Conservation (phyloP, 2,888 invertebrate species). For the Allygus modestus region DNA sequence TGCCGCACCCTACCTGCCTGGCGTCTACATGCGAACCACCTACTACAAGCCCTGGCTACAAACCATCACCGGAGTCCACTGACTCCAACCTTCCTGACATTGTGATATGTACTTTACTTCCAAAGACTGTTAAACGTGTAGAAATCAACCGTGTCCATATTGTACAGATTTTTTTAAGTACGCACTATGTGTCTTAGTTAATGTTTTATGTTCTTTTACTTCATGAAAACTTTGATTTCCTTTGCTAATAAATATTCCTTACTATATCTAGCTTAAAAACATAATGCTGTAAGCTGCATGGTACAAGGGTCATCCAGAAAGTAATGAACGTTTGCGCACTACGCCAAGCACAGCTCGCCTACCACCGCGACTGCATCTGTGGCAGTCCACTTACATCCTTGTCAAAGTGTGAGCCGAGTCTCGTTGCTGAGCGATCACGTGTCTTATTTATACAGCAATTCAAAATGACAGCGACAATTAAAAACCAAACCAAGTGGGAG, state of each 20-base stretch:
- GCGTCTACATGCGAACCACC: slow-evolving; percentile 95
- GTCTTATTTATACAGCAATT: no score
- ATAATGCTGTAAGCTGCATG: neutral
- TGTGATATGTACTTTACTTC: slow-evolving; percentile 55
- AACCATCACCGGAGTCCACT: slow-evolving; percentile 86
- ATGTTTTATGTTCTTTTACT: neutral
- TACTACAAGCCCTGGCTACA: slow-evolving; percentile 95
- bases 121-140: slow-evolving; percentile 50
- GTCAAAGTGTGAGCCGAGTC: no score
- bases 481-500: no score
- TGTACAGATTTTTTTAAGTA: slow-evolving; percentile 41
- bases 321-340: no score
- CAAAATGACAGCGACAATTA: no score
- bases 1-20: slow-evolving; percentile 93
- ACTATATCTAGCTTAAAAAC: neutral
- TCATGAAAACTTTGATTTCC: neutral
- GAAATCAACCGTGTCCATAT: slow-evolving; percentile 50
- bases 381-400: no score
- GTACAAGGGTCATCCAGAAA: no score
- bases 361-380: no score
- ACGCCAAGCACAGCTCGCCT: no score
- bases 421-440: no score
- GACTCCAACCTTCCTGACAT: slow-evolving; percentile 27
- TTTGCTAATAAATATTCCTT: neutral
- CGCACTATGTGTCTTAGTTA: slow-evolving; percentile 54